A percentile compares a stretch with the other conserved stretches of the same genome.
Evolutionary conservation across 2,113 vertebrate genomes (phyloP).

Genomic region (Hydrolagus affinis): DNA sequence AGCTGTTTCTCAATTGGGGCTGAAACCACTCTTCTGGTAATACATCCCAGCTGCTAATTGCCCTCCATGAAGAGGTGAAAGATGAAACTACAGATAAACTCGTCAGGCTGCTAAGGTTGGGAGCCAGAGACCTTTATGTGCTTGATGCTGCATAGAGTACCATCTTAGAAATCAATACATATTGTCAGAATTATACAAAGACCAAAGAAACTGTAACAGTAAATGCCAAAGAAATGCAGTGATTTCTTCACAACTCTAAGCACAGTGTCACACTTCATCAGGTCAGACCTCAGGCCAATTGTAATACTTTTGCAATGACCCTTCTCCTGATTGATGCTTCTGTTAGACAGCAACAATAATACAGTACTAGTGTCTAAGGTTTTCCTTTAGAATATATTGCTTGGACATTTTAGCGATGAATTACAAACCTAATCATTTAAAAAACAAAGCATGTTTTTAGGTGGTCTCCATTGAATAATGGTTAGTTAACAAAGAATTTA

Average conservation of each 20-base stretch:
- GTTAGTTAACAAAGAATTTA: background rate
- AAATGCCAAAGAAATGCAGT: background rate
- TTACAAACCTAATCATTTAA: background rate
- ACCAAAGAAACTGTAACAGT: background rate
- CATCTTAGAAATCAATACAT: too few species aligned
- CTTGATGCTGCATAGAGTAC: too few species aligned
- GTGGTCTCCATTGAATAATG: background rate
- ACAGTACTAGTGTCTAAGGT: background rate
- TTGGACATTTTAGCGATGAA: background rate
- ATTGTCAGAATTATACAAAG: too few species aligned
- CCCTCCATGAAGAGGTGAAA: too few species aligned
- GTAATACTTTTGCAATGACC: background rate
- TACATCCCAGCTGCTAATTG: too few species aligned
- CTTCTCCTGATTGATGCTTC: background rate
- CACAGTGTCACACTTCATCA: background rate
- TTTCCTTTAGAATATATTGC: background rate
- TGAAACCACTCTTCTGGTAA: too few species aligned
- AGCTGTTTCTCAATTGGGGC: too few species aligned
- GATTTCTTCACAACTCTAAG: background rate
- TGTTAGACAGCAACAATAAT: background rate
- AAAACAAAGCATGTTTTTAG: conserved; percentile 14
- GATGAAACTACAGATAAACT: too few species aligned
- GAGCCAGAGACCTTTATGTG: too few species aligned
- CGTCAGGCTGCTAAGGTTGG: too few species aligned
- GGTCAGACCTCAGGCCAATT: background rate